Base-by-base conservation (phyloP, 1,140 invertebrate species). In the Ditylenchus dipsaci region DNA sequence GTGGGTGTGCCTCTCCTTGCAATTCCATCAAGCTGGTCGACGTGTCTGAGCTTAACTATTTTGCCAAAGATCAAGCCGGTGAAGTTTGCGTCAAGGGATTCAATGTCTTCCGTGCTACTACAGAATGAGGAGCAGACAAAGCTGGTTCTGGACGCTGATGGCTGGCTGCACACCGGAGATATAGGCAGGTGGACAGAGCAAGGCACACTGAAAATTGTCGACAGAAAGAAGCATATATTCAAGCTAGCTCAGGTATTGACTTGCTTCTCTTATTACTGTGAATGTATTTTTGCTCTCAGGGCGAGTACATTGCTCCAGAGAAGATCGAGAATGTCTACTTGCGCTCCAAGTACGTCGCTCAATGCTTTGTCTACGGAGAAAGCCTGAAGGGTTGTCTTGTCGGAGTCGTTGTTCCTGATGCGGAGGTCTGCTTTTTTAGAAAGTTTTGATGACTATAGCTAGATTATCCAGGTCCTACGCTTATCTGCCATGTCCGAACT, bases 321-420 rank as follows among this genome's bases (percentile, higher is more conserved):
- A 87, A 86, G 75, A 84, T 88, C 27, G 87, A 88, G 77, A 85
- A 85, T 65, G 81, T 86, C 59, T 87, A 87, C 76, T 74, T 81
- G 9, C 78, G 84, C 21, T 83, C 80, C 13, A 75, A 84, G 13
- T 78, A 84, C 15, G 80, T 88, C 11, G 79, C 84, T 45, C 84
- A 84, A 60, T 77, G 85, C 29, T 87, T 85, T 75, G 80, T 88
- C 23, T 82, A 88, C 77, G 87, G 87, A 45, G 83, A 86, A 65
- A 85, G 84, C 64, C 78, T 86, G 33, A 86, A 93, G 90, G 93
- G 92, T 29, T 93, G 91, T 85, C 89, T 97, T 66, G 89, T 98
- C 60, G 94, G 90, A 38, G 88, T 97, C 66, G 90, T 96, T 64
- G 91, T 97, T 65, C 95, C 95, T 57, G 92, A 97, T 82, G 90